Conservation (phyloP, 2,113 vertebrate genomes). For the Loxodonta africana region DNA sequence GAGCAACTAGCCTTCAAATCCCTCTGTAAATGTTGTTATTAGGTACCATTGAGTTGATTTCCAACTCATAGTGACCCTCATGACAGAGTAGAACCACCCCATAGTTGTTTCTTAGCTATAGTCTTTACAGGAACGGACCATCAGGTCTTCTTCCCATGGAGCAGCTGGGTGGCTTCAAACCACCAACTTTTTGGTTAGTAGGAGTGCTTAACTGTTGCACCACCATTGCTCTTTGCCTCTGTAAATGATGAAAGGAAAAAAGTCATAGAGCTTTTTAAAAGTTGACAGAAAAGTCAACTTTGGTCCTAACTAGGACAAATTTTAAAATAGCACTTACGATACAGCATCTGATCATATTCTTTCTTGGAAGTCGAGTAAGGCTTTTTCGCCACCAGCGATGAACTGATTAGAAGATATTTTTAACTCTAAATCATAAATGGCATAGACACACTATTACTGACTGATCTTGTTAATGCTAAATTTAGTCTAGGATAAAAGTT, state of each 20-base stretch:
- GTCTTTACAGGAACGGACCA: background rate
- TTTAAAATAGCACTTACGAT: background rate
- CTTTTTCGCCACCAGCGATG: background rate
- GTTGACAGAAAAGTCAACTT: background rate
- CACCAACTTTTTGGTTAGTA: background rate
- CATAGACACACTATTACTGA: background rate
- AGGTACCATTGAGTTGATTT: background rate
- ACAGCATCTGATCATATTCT: background rate
- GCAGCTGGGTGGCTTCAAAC: background rate
- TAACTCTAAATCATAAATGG: background rate
- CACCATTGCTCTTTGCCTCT: background rate
- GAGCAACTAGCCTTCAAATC: background rate
- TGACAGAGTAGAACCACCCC: background rate
- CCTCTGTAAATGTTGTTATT: background rate
- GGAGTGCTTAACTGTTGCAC: background rate
- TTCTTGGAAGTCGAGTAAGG: background rate
- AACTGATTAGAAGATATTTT: background rate
- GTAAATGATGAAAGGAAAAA: background rate
- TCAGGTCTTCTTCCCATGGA: background rate
- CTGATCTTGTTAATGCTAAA: background rate
- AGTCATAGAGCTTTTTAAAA: background rate
- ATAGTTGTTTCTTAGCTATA: background rate
- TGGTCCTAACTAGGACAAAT: background rate
- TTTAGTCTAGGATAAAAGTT: background rate
- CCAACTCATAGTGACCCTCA: background rate